phyloP scores from a whole-genome alignment of 2,797 vertebrate species.

The Psittacula echo region DNA sequence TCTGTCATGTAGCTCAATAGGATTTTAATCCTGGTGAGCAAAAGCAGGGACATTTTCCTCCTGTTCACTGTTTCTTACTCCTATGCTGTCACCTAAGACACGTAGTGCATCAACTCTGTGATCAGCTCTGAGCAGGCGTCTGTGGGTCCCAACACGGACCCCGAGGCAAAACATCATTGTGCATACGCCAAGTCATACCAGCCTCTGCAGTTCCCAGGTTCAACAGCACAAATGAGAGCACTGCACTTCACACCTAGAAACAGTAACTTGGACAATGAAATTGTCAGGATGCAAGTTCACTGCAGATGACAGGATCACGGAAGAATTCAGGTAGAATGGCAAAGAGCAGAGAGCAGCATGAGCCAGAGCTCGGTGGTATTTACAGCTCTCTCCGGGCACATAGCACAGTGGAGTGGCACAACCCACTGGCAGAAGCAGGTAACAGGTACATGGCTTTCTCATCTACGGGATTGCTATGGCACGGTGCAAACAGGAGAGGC shows the following conservation, averaged over 20 bases:
- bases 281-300: not conserved
- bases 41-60: not conserved
- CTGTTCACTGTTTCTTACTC: not conserved
- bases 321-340: not conserved
- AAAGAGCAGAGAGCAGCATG: rapidly evolving
- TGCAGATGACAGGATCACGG: rapidly evolving
- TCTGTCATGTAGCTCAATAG: not conserved
- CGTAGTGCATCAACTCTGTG: rapidly evolving
- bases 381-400: not conserved
- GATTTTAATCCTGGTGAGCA: not conserved
- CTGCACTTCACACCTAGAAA: not conserved
- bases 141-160: rapidly evolving
- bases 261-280: rapidly evolving
- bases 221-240: rapidly evolving
- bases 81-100: not conserved
- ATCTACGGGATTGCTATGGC: rapidly evolving
- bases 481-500: rapidly evolving
- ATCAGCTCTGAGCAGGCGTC: not conserved
- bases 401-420: constrained; percentile 42
- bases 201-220: not conserved
- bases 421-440: constrained; percentile 41
- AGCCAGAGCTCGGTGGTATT: not conserved
- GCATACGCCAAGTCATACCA: no score
- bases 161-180: not conserved
- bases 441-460: not conserved